Evolutionary conservation across 1,140 invertebrate species (phyloP), one percentile per base, ranked within the genome.

Genomic region (Trichoplusia ni): DNA sequence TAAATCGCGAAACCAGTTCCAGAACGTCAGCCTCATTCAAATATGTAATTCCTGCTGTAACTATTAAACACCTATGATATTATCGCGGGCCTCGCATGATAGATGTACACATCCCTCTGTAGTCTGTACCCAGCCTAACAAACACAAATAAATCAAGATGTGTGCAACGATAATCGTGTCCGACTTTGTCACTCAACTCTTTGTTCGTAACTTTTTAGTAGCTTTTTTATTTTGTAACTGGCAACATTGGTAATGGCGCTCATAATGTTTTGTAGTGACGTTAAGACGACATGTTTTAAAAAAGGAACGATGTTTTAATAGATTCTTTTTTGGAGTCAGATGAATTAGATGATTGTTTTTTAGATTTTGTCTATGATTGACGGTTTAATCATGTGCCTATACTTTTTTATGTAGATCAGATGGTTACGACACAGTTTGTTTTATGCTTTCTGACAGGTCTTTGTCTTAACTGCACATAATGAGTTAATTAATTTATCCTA

Each of bases 141-240:
- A 77, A 75, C 73, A 69, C 62, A 74, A 76, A 77, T 79, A 81
- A 78, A 81, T 81, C 79, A 81, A 81, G 76, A 81, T 81, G 63
- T 54, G 33, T 21, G 33, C 64, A 40, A 62, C 59, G 79, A 79
- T 79, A 79, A 77, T 79, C 75, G 71, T 54, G 67, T 66, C 73
- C 69, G 70, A 71, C 75, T 80, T 77, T 80, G 79, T 79, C 79
- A 77, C 75, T 81, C 71, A 75, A 67, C 73, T 75, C 75, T 77
- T 81, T 81, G 47, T 70, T 47, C 31, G 49, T 67, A 59, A 37
- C 31, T 46, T 49, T 65, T 64, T 60, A 25, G 62, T 59, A 62
- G 49, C 35, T 69, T 75, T 70, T 74, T 63, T 71, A 58, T 67
- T 69, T 67, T 70, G 60, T 58, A 38, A 59, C 63, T 73, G 70